These are phyloP conservation scores for Automeris io DNA, from an alignment of 2,888 invertebrate species.

Conservation along the genomic window DNA sequence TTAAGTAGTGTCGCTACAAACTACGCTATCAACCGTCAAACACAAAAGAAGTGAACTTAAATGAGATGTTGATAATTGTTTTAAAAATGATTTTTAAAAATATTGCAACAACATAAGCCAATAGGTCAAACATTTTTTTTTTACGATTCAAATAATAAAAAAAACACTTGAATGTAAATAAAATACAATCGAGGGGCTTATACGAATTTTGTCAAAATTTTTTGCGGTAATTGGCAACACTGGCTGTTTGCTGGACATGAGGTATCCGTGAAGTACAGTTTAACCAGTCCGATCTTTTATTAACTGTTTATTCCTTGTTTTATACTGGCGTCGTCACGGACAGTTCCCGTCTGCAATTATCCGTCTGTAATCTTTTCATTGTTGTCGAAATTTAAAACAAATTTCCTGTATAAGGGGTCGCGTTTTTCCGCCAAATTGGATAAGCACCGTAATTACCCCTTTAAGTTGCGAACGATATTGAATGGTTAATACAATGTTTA, in stretches of 20 bases:
- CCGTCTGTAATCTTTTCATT: slow-evolving; percentile 69
- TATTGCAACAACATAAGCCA: too few relatives aligned
- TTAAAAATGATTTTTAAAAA: too few relatives aligned
- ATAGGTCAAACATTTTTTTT: too few relatives aligned
- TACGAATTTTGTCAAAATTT: too few relatives aligned
- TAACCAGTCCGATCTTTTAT: slow-evolving; percentile 61
- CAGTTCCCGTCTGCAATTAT: slow-evolving; percentile 66
- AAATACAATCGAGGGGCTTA: too few relatives aligned
- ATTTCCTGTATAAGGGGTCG: slow-evolving; percentile 73
- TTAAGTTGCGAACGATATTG: slow-evolving; percentile 28
- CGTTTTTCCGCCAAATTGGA: slow-evolving; percentile 74
- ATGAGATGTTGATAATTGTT: too few relatives aligned
- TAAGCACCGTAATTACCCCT: slow-evolving; percentile 73
- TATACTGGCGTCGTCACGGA: slow-evolving; percentile 63
- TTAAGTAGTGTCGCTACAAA: too few relatives aligned
- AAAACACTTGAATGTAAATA: too few relatives aligned
- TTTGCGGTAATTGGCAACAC: too few relatives aligned
- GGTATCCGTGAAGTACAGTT: slow-evolving; percentile 51
- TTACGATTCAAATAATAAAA: too few relatives aligned
- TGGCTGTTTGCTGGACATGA: slow-evolving; percentile 48
- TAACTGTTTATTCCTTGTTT: slow-evolving; percentile 64
- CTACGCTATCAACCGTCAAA: too few relatives aligned
- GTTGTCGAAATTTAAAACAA: slow-evolving; percentile 77
- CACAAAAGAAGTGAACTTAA: too few relatives aligned
- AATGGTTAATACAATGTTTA: background rate